Percentiles rank a stretch among this genome's conserved stretches.
Conservation (phyloP, 1,140 invertebrate genomes). For the Nylanderia fulva region DNA sequence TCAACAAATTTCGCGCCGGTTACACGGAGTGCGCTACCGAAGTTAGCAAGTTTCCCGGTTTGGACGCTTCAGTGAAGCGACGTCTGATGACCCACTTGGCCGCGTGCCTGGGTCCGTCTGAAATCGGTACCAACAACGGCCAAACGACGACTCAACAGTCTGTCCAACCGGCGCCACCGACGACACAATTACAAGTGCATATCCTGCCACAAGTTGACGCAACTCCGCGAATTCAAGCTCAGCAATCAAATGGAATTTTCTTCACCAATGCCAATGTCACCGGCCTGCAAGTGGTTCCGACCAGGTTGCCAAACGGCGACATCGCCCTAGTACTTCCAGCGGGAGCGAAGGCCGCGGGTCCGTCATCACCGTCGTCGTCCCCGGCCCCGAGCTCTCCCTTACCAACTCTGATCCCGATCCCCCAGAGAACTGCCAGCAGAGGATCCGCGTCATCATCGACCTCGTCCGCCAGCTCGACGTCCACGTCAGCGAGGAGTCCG, state of each 20-base stretch:
- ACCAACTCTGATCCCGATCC: conserved; percentile 90
- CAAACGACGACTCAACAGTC: conserved; percentile 80
- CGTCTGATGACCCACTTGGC: conserved; percentile 91
- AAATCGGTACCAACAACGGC: conserved; percentile 70
- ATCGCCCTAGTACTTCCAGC: conserved; percentile 88
- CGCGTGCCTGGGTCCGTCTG: conserved; percentile 87
- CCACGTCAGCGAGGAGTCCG: conserved; percentile 82
- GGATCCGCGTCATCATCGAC: conserved; percentile 88
- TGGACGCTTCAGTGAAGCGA: conserved; percentile 90
- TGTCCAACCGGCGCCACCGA: conserved; percentile 80
- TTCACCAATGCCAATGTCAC: conserved; percentile 84
- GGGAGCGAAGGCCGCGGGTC: conserved; percentile 81
- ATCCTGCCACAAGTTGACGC: conserved; percentile 83
- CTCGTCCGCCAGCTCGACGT: conserved; percentile 84
- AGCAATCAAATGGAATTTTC: conserved; percentile 85
- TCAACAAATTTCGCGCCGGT: conserved; percentile 95
- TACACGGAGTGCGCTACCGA: conserved; percentile 95
- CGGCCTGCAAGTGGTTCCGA: conserved; percentile 88
- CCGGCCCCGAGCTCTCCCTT: conserved; percentile 86
- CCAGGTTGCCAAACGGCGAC: conserved; percentile 88
- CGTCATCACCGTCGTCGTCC: conserved; percentile 84
- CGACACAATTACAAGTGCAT: conserved; percentile 83
- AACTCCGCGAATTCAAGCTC: conserved; percentile 82
- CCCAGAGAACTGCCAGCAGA: conserved; percentile 89
- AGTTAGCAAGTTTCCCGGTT: conserved; percentile 91